Base-by-base conservation (phyloP, 2,797 vertebrate genomes). In the Cuculus canorus region DNA sequence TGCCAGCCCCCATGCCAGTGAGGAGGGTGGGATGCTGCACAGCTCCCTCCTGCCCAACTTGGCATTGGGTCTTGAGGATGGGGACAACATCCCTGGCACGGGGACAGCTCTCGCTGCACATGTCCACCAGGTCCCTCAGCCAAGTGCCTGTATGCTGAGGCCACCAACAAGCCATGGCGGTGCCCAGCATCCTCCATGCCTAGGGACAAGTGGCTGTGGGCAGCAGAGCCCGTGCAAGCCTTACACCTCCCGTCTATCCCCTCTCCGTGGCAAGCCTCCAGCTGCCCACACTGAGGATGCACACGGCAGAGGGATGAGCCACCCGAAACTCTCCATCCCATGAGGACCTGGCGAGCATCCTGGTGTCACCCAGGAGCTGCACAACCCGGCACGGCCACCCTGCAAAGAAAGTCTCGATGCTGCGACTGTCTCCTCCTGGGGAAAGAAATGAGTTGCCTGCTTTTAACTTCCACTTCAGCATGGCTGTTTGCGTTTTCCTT, bases 1-100 rank as follows among this genome's bases (percentile, higher is more conserved):
- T 50, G 43, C 27, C 3, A 0, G 18, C 6, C 33, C 32, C 0
- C 0, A 11, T 2, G 6, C 28, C 53, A 64, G 56, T 14, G 27
- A 41, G 57, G 65, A 87, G 30, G 24, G 15, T 25, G 41, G 35
- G 64, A 48, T 37, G 53, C 56, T 88, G 60, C 72, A 63, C 37
- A 57, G 50, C n/a, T 52, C 5, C 27, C 35, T 1, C 2, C 37
- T 47, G 43, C 19, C 39, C 50, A 19, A 5, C 27, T 24, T 45
- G 17, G 43, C 4, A 1, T 27, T 37, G 72, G 9, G 8, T 82
- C 13, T 2, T 35, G 63, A 64, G 48, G 64, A 60, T 56, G 59
- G 33, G 18, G 45, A 43, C 24, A 72, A 28, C 30, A 75, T 68
- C 57, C 54, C 52, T 52, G 17, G 24, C 28, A 11, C 1, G 6